Base-by-base conservation (phyloP, 2,888 invertebrate species). In the Eupithecia exiguata region DNA sequence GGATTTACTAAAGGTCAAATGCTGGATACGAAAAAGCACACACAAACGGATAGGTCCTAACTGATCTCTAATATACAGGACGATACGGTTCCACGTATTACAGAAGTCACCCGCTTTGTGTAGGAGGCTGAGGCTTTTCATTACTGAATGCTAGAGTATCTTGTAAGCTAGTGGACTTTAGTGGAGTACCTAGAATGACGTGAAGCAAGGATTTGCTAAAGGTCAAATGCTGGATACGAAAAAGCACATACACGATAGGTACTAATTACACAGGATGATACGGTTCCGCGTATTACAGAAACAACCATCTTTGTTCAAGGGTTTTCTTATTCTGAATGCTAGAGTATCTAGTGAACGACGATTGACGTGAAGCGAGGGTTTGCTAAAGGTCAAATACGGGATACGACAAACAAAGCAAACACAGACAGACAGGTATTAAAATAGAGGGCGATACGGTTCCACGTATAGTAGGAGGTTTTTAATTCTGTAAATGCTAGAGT, bases 41-140 rank as follows among this genome's bases (percentile, higher is more conserved):
- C 36, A 40, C 40, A 40, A 14, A 40, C 40, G 30, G 30, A 40
- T 36, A 36, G 36, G 30, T 30, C 30, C 30, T 30, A 30, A 30
- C 30, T 30, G 5, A 36, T 36, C 9, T 9, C 36, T 36, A 9
- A 5, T 40, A 40, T 40, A 12, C 40, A 40, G 40, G 40, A 9
- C 12, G 78, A 78, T 77, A 76, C 75, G 74, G 80, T 78, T 78
- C 74, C 78, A 81, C 78, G 78, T 78, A 49, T 79, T 80, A 75
- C 70, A 73, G 68, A 40, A 40, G 63, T 74, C 75, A 78, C 71
- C 71, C 72, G 77, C 77, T 78, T 77, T 72, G 77, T 76, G 74
- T 76, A 49, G 74, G 75, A 72, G 70, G 71, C 67, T 30, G 30
- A 30, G 30, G 30, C 30, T 30, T 70, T 68, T 70, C 75, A 79